Evolutionary conservation across 2,113 vertebrate genomes (phyloP).

Genomic region (Coptodon rendalli): DNA sequence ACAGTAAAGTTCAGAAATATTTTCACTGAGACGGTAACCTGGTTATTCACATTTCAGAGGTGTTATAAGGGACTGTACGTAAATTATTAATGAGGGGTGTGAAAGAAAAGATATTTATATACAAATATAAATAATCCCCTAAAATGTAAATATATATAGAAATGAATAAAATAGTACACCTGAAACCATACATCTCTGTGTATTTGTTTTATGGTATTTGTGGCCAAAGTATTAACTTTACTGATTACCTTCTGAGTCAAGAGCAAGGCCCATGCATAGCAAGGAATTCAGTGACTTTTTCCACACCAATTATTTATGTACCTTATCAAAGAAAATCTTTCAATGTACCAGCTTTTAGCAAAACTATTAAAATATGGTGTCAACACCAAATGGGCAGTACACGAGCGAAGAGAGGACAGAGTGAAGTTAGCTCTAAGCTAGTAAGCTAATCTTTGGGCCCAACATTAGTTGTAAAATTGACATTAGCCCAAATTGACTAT

Average conservation of each 20-base stretch:
- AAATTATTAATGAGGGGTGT: not conserved
- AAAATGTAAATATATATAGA: not conserved
- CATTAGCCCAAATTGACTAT: not conserved
- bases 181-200: not conserved
- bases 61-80: not conserved
- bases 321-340: not conserved
- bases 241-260: not conserved
- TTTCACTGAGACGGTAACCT: not conserved
- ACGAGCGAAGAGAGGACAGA: not conserved
- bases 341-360: not conserved
- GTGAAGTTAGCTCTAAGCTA: not conserved
- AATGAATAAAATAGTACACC: not conserved
- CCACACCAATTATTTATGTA: not conserved
- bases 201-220: not conserved
- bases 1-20: not conserved
- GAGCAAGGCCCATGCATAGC: not conserved
- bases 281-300: not conserved
- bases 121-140: not conserved
- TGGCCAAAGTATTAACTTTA: not conserved
- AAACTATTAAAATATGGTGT: not conserved
- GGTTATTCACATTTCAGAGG: not conserved
- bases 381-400: not conserved
- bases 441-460: not conserved
- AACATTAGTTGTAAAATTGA: not conserved
- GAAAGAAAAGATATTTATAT: not conserved